Base-by-base conservation (phyloP, 2,888 invertebrate genomes). In the Ryuthela nishihirai region DNA sequence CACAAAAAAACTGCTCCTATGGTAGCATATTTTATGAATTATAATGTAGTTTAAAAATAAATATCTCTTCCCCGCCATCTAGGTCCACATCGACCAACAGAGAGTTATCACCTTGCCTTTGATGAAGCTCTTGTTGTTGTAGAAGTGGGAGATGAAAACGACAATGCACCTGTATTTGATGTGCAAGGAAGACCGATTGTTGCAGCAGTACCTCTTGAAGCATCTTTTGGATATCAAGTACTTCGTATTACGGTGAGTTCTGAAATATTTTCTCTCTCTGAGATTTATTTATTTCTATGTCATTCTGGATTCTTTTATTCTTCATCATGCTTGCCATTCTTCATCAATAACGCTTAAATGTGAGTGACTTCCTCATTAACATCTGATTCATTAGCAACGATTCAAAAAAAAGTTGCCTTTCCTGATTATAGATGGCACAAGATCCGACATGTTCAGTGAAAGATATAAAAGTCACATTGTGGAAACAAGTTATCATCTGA, bases 91-190 rank as follows among this genome's bases (percentile, higher is more conserved):
- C 23, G 64, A 64, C 54, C 61, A 3, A 55, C 63, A 6, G 54
- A 54, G 3, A 64, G 62, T 39, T 62, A 67, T 39, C 68, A 67
- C 36, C 46, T 68, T 21, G 68, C 68, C 7, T 68, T 64, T 38
- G 88, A 85, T 70, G 90, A 90, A 72, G 88, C 88, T 2, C 85
- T 87, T 71, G 81, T 90, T 1, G 80, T 88, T 1, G 81, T 90
- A 0, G 80, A 83, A 67, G 83, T 91, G 50, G 81, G 82, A 41
- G 90, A 91, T 72, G 82, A 85, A 1, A 91, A 91, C 70, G 90
- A 91, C 70, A 89, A 91, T 72, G 77, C 84, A 2, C 90, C 90
- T 0, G 82, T 79, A 68, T 91, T 91, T 71, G 80, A 80, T 2
- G 82, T 82, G 35, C 83, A 82, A 52, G 88, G 88, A 3, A 78